A percentile compares a stretch with the other conserved stretches of the same genome.
Evolutionary conservation across 2,113 vertebrate genomes (phyloP).

Genomic region (Alaudala cheleensis): DNA sequence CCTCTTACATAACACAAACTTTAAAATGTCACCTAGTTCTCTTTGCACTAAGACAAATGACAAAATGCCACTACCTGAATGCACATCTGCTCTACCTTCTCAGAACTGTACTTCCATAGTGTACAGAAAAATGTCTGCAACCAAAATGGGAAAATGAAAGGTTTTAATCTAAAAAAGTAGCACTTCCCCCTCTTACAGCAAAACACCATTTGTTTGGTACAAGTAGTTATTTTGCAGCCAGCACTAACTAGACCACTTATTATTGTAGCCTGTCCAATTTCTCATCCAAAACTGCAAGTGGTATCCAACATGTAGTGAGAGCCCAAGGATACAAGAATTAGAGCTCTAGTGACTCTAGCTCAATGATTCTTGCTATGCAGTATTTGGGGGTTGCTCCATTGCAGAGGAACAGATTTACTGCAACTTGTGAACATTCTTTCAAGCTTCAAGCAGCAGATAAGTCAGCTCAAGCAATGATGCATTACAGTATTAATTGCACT

Average conservation of each 20-base stretch:
- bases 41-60: not conserved
- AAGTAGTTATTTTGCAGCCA: not conserved
- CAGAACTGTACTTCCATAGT: not conserved
- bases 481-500: conserved; percentile 5
- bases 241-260: conserved; percentile 38
- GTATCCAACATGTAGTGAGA: conserved; percentile 1
- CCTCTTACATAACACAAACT: not conserved
- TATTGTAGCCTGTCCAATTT: conserved; percentile 21
- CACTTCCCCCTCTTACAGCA: not conserved
- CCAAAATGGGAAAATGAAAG: not conserved
- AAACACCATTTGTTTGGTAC: not conserved
- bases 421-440: not conserved
- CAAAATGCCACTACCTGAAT: not conserved
- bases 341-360: not conserved
- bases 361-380: not conserved
- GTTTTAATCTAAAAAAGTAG: not conserved
- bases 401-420: conserved; percentile 17
- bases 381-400: not conserved
- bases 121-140: not conserved
- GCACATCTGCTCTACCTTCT: not conserved
- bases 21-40: not conserved
- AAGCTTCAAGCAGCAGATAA: conserved; percentile 28
- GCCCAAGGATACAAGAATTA: conserved; percentile 48
- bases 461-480: not conserved
- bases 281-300: conserved; percentile 7